Conservation (phyloP, 1,140 invertebrate genomes). For the Portunus trituberculatus region DNA sequence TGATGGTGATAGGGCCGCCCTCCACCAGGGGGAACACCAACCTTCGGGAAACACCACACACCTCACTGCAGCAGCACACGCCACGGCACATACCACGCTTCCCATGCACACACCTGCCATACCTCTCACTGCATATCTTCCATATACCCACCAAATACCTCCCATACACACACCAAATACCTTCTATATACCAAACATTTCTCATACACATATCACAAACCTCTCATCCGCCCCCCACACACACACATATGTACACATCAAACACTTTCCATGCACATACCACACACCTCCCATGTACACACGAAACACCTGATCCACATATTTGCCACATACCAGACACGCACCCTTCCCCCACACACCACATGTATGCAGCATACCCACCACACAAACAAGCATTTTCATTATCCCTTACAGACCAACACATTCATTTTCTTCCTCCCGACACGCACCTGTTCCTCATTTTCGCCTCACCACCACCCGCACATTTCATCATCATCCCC, state of each 20-base stretch:
- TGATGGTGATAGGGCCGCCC: constrained; percentile 40
- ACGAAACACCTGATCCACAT: too few species aligned
- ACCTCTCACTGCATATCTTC: too few species aligned
- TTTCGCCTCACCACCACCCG: not conserved
- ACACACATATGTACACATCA: not conserved
- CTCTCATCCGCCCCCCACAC: not conserved
- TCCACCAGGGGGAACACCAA: constrained; percentile 45
- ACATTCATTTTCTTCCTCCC: not conserved
- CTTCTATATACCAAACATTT: not conserved
- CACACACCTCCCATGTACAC: not conserved
- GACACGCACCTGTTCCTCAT: not conserved
- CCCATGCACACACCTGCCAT: too few species aligned
- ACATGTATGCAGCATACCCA: not conserved
- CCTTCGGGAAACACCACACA: not conserved
- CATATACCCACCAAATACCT: too few species aligned
- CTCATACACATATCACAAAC: not conserved
- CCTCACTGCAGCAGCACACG: not conserved
- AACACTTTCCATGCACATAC: not conserved
- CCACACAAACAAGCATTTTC: not conserved
- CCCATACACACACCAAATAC: too few species aligned
- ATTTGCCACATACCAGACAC: too few species aligned
- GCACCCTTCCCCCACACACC: not conserved
- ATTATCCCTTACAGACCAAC: not conserved
- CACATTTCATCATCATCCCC: not conserved
- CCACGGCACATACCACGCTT: too few species aligned